A percentile compares a stretch with the other conserved stretches of the same genome.
Evolutionary conservation across 2,888 invertebrate species (phyloP).

Genomic region (Drosophila histrio): DNA sequence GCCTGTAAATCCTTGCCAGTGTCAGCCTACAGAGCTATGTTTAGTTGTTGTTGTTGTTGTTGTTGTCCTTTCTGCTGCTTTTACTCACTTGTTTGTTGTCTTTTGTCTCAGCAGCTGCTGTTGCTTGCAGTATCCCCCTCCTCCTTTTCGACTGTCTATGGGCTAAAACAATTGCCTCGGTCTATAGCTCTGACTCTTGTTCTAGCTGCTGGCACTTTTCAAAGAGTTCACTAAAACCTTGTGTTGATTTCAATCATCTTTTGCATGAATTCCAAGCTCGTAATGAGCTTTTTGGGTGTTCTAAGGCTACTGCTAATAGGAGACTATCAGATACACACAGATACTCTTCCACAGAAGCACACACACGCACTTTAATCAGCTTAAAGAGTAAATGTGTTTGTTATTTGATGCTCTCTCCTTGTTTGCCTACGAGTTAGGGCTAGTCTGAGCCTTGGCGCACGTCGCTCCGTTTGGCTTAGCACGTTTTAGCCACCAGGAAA

Average conservation of each 20-base stretch:
- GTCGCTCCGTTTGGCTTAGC: conserved; percentile 64
- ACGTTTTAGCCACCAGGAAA: conserved; percentile 60
- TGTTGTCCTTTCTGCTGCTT: conserved; percentile 1
- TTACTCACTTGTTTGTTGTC: conserved; percentile 24
- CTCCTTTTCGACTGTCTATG: conserved; percentile 1
- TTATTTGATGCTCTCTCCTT: conserved; percentile 23
- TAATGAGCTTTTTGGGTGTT: conserved; percentile 49
- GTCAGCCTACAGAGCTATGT: conserved; percentile 37
- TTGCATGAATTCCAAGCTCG: conserved; percentile 43
- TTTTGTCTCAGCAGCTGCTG: conserved; percentile 31
- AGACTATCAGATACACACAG: conserved; percentile 3
- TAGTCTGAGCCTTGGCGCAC: conserved; percentile 34
- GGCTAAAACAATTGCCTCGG: conserved; percentile 32
- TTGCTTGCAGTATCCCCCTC: conserved; percentile 7
- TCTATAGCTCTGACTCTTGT: neutral
- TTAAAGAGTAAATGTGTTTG: conserved; percentile 49
- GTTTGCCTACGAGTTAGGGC: conserved; percentile 34
- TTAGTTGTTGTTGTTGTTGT: neutral
- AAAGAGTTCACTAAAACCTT: conserved; percentile 23
- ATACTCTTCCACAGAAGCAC: neutral
- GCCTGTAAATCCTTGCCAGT: conserved; percentile 51
- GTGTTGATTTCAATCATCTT: conserved; percentile 52
- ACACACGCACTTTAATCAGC: conserved; percentile 56
- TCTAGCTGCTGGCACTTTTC: conserved; percentile 5
- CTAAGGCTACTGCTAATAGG: conserved; percentile 40